Evolutionary conservation across 1,140 invertebrate genomes (phyloP), one percentile per base, ranked within the genome.

Genomic region (Trichomalopsis sarcophagae): DNA sequence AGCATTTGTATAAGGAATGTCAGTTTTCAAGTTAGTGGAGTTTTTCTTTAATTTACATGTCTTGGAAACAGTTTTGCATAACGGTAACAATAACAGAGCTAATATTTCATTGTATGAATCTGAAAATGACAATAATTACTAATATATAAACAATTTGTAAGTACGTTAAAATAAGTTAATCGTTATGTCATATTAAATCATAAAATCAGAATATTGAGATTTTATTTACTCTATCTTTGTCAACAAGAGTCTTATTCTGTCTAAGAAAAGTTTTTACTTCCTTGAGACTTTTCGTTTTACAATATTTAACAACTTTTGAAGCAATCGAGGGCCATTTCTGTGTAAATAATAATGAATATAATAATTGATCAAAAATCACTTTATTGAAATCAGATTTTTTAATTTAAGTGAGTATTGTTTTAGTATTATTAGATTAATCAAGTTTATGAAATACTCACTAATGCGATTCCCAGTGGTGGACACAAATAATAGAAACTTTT

Each of bases 91-190:
- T 27, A 86, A 47, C 3, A 78, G 47, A 27, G 84, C 79, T 40
- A 86, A 27, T 77, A 86, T 17, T 71, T 82, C 76, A 21, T 55
- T 62, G 50, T 86, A n/a, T 27, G 10, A 68, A 55, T 47, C 85
- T 86, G 73, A 50, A 82, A 82, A 21, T 74, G 44, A 73, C 30
- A 68, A 75, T n/a, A 78, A 84, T 74, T 73, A 81, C 40, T 47
- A 27, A 69, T 69, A 6, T 5, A 69, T 69, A 30, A 73, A 14
- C 2, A 73, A 14, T 33, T 14, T 27, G 30, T 73, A 73, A 73
- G 23, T 73, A 69, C 40, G 40, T 40, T 40, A 40, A 40, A 40
- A 3, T 40, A 40, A 40, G 40, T 40, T 40, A 40, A 40, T 40
- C 40, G 40, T 40, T 40, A 40, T 40, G 13, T 68, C 10, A 68